Evolutionary conservation across 2,797 vertebrate species (phyloP), one percentile per base, ranked within the genome.

Genomic region (Bradypus variegatus): DNA sequence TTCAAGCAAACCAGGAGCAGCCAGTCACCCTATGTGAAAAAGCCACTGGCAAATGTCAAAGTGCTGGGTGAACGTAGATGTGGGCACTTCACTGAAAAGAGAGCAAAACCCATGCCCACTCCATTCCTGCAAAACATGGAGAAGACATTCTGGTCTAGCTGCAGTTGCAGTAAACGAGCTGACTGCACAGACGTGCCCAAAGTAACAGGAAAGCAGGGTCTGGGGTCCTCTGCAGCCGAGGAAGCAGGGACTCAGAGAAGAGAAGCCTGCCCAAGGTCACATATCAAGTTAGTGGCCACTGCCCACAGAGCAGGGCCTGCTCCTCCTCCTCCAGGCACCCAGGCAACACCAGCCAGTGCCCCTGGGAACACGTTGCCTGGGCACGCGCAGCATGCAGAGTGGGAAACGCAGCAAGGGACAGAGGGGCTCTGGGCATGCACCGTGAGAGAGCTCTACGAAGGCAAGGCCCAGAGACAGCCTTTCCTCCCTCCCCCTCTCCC

Each of bases 341-440:
- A 29, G 67, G 11, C 13, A 55, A 67, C 45, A 60, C 38, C 65
- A 83, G 19, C 25, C 3, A 11, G 0, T 90, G 64, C 38, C 70
- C n/a, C 36, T 2, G 13, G 72, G 33, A 73, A 38, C 23, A 60
- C 70, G 6, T 27, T 0, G 0, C 50, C 38, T 2, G 1, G 67
- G 12, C 16, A 8, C 0, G 2, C 16, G 25, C 8, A 1, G 55
- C 64, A 3, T 36, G 15, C 48, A 33, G 50, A 67, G 41, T 11
- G 38, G 75, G 65, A 76, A 41, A 79, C 23, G 16, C 29, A 4
- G 53, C n/a, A 13, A 27, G 16, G 19, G 19, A 58, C 13, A 5
- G 16, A 25, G 48, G 4, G 27, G 33, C 53, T 8, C 65, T 14
- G 55, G 70, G 60, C 19, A 5, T 0, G 0, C 2, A 31, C 64